Base-by-base conservation (phyloP, 2,888 invertebrate species). In the Bugulina stolonifera region DNA sequence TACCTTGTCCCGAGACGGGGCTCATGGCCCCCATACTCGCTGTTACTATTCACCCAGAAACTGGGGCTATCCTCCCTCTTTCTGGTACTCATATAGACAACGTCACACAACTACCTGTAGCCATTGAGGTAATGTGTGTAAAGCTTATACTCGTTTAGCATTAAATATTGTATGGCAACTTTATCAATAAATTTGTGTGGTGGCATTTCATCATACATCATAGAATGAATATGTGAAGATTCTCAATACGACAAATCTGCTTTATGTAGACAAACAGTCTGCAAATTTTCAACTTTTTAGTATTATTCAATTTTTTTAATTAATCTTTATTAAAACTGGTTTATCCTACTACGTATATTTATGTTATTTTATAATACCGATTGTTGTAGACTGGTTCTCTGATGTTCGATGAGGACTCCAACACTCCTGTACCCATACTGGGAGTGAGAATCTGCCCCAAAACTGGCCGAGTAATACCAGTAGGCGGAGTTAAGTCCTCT, bases 21-120 rank as follows among this genome's bases (percentile, higher is more conserved):
- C 78, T 83, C 1, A 80, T 81, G 71, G 82, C 81, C 1, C 83
- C 83, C 22, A 82, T 82, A 35, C 73, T 80, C 72, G 82, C 79
- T 43, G 77, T 82, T 72, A 83, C 83, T 27, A 78, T 82, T 54
- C 80, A 82, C 73, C 81, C 82, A 10, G 73, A 77, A 74, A 79
- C 80, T 25, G 81, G 81, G 10, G 76, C 80, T 2, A 75, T 81
- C 5, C 75, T 82, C 43, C 82, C 82, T 2, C 75, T 83, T 0
- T 81, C 80, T 32, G 81, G 83, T 14, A 79, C 81, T 22, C 82
- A 82, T 74, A 76, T 77, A 2, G 83, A 83, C 73, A 81, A 81
- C 0, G 81, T 83, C 32, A 82, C 81, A 0, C 79, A 80, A 2
- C 75, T 82, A 52, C 80, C 80, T 1, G 78, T 81, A n/a, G 80